Conservation (phyloP, 2,113 vertebrate genomes). For the Diadophis punctatus region DNA sequence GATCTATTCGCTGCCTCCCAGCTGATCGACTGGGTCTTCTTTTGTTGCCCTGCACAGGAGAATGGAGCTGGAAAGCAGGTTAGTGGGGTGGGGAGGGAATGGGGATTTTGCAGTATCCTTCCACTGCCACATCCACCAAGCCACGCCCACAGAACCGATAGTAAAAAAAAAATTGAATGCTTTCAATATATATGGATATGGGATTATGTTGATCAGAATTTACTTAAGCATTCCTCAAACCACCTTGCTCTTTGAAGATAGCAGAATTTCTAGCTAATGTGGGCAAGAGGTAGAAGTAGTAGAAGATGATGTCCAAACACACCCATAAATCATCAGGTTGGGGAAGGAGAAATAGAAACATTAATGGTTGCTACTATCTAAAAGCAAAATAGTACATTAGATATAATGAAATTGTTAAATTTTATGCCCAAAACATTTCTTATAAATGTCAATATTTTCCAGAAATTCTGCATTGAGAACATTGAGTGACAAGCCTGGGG, state of each 20-base stretch:
- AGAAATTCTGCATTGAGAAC: neutral
- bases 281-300: neutral
- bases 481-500: neutral
- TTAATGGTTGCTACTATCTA: neutral
- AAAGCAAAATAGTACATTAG: neutral
- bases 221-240: neutral
- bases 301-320: neutral
- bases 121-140: too few relatives aligned
- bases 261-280: neutral
- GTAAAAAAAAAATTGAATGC: too few relatives aligned
- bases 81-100: too few relatives aligned
- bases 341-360: neutral
- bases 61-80: too few relatives aligned
- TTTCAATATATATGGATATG: neutral
- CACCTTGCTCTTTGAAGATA: neutral
- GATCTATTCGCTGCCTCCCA: too few relatives aligned
- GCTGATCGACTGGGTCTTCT: too few relatives aligned
- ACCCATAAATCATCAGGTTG: neutral
- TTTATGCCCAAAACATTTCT: conserved; percentile 11
- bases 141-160: too few relatives aligned
- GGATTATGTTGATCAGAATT: neutral
- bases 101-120: too few relatives aligned
- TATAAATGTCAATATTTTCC: conserved; percentile 8
- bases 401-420: neutral
- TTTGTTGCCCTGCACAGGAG: too few relatives aligned